Conservation (phyloP, 1,140 invertebrate genomes). For the Drepana arcuata region DNA sequence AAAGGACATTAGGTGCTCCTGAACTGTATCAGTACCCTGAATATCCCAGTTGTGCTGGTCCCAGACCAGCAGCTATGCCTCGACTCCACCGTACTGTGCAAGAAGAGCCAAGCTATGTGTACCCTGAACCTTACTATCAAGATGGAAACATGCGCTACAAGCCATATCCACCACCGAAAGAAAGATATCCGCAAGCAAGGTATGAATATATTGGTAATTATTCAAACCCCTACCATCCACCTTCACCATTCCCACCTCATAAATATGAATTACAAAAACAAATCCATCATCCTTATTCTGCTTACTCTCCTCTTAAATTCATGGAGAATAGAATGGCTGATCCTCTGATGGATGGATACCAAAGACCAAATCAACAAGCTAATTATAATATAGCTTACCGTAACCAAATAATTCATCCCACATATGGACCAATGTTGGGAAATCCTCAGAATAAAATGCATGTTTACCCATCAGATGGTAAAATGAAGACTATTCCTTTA, state of each 20-base stretch:
- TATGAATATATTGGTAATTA: conserved; percentile 62
- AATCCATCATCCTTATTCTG: conserved; percentile 43
- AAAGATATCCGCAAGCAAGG: conserved; percentile 47
- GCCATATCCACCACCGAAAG: conserved; percentile 54
- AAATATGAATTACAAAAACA: conserved; percentile 53
- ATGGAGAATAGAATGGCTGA: conserved; percentile 45
- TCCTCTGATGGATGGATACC: conserved; percentile 43
- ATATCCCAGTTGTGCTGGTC: conserved; percentile 36
- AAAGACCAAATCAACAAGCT: conserved; percentile 38
- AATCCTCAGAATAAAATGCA: conserved; percentile 49
- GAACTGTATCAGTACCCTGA: conserved; percentile 54
- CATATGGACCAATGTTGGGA: conserved; percentile 40
- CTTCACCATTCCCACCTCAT: conserved; percentile 33
- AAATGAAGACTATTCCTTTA: conserved; percentile 28
- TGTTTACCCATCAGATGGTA: conserved; percentile 31
- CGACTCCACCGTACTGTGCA: conserved; percentile 30
- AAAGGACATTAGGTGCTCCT: conserved; percentile 40
- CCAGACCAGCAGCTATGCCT: conserved; percentile 26
- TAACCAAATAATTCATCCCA: conserved; percentile 40
- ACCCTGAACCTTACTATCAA: conserved; percentile 43
- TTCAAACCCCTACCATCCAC: conserved; percentile 42
- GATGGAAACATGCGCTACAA: conserved; percentile 53
- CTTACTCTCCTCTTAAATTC: conserved; percentile 56
- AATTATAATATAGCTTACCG: conserved; percentile 39
- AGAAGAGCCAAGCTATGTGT: conserved; percentile 38